Conservation (phyloP, 2,888 invertebrate genomes). For the Drosophila koepferae region DNA sequence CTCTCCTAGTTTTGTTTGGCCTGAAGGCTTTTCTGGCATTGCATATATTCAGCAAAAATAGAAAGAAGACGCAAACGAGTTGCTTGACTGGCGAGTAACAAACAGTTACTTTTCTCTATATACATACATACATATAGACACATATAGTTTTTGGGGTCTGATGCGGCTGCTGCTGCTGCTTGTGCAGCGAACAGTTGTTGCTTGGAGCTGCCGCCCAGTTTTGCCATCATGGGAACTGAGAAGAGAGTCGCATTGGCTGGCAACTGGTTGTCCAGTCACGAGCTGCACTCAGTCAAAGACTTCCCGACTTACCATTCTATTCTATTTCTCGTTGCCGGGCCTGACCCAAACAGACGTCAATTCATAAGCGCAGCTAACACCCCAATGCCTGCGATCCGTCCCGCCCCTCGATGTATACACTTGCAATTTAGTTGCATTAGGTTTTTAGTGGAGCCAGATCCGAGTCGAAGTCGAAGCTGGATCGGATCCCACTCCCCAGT, state of each 20-base stretch:
- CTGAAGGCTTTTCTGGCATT: slow-evolving; percentile 34
- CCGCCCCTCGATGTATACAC: slow-evolving; percentile 38
- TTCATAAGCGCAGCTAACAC: slow-evolving; percentile 52
- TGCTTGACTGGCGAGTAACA: slow-evolving; percentile 70
- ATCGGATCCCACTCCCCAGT: slow-evolving; percentile 28
- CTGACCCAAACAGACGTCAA: slow-evolving; percentile 60
- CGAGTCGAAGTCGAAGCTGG: background rate
- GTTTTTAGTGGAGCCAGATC: slow-evolving; percentile 13
- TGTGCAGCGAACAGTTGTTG: slow-evolving; percentile 21
- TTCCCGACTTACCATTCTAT: slow-evolving; percentile 62
- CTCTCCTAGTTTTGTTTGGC: slow-evolving; percentile 31
- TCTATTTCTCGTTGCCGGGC: slow-evolving; percentile 49
- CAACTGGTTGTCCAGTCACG: slow-evolving; percentile 72
- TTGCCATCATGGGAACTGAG: slow-evolving; percentile 43
- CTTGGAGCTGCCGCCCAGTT: slow-evolving; percentile 37
- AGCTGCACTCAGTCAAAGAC: slow-evolving; percentile 53
- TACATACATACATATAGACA: slow-evolving; percentile 22
- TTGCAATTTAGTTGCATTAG: slow-evolving; percentile 70
- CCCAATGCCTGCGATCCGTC: background rate
- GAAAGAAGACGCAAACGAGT: slow-evolving; percentile 77
- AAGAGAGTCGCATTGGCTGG: slow-evolving; percentile 31
- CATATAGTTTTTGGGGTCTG: slow-evolving; percentile 53
- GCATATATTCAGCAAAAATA: slow-evolving; percentile 60
- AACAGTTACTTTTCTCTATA: slow-evolving; percentile 73
- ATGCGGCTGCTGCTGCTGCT: slow-evolving; percentile 31